Evolutionary conservation across 2,113 vertebrate species (phyloP).

Genomic region (Montifringilla adamsi): DNA sequence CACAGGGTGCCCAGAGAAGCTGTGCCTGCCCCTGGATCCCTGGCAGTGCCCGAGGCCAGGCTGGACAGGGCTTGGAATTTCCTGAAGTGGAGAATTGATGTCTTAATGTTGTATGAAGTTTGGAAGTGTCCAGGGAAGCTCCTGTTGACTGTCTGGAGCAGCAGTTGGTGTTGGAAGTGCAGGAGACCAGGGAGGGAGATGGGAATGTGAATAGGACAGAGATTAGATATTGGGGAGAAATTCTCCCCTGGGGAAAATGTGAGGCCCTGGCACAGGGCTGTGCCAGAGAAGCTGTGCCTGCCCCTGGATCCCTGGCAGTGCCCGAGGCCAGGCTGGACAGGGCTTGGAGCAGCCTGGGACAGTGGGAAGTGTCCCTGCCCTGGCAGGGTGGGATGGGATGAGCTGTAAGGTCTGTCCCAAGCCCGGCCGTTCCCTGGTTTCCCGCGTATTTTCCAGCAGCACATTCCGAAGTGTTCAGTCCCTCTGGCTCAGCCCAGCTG

Average conservation of each 20-base stretch:
- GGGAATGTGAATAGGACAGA: background rate
- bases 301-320: background rate
- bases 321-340: accelerated
- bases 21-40: background rate
- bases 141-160: background rate
- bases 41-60: background rate
- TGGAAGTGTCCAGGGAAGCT: constrained; percentile 27
- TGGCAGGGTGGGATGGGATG: background rate
- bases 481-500: constrained; percentile 41
- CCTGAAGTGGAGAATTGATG: constrained; percentile 34
- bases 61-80: background rate
- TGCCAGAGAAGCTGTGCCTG: background rate
- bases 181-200: background rate
- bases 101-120: background rate
- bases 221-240: background rate
- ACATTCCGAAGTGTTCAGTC: background rate
- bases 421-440: background rate
- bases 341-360: background rate
- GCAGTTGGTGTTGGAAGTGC: background rate
- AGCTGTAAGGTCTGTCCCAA: background rate
- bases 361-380: background rate
- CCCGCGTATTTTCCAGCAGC: background rate
- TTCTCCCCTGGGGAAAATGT: no score
- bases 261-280: background rate
- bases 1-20: background rate